These are phyloP conservation scores for Arizona elegans DNA, from an alignment of 2,113 vertebrate genomes.

Conservation along the genomic window DNA sequence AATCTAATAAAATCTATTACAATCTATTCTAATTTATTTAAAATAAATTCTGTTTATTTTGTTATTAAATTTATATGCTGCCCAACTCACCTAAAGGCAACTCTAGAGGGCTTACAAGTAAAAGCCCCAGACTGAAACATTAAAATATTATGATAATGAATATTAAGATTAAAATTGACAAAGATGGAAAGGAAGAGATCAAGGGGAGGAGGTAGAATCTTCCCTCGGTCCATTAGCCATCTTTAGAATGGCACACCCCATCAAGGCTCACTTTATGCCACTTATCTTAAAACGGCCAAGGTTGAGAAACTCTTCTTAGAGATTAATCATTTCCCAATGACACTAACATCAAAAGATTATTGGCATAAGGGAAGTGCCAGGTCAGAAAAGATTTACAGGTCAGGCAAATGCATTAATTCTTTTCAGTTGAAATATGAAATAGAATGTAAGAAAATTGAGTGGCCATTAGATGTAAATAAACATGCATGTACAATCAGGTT, in stretches of 20 bases:
- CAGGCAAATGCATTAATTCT: not conserved
- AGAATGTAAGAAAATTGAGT: not conserved
- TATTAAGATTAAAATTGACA: not conserved
- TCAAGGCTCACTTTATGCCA: not conserved
- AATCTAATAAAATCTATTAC: no score
- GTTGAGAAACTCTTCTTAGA: not conserved
- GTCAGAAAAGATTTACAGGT: not conserved
- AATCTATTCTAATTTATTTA: no score
- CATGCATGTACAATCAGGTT: no score
- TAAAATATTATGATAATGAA: not conserved
- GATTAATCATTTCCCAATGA: not conserved
- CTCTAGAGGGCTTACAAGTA: not conserved
- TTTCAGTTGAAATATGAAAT: not conserved
- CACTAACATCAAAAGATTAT: not conserved
- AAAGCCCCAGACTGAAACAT: not conserved
- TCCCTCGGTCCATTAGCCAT: not conserved
- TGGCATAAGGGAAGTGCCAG: not conserved
- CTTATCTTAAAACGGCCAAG: not conserved
- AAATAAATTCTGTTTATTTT: not conserved
- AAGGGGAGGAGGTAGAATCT: not conserved
- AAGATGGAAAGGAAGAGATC: not conserved
- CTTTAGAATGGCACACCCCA: not conserved
- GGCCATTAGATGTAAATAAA: not conserved
- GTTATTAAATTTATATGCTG: not conserved
- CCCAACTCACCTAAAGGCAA: not conserved